Base-by-base conservation (phyloP, 2,113 vertebrate genomes). In the Hyla sarda region DNA sequence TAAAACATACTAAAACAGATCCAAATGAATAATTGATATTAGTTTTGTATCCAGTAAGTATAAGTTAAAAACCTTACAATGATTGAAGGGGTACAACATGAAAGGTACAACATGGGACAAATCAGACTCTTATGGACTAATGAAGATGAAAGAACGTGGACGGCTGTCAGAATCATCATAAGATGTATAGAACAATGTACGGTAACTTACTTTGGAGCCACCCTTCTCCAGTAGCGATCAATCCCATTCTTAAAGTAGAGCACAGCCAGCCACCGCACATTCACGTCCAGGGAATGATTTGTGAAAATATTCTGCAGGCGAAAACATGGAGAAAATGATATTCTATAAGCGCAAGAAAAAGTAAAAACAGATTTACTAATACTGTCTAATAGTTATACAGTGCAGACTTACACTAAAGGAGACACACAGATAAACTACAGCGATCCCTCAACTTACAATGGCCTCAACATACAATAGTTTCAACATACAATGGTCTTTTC, bases 221-320 rank as follows among this genome's bases (percentile, higher is more conserved):
- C 96, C 74, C 97, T 95, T 92, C 98, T 97, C 97, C 98, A 99
- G 89, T 99, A 99, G 89, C 97, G 96, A 93, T 99, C 98, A 72
- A 99, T 99, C 91, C 98, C 98, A 89, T 99, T 98, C 93, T 99
- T 99, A 85, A 99, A 99, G 92, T 99, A 99, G 9, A 99, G 92
- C 80, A 99, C 98, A 67, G 98, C 98, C 88, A 99, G 92, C 97
- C 98, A 99, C 80, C 98, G 95, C 69, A 99, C 97, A 84, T 99
- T 99, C 89, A 99, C 95, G 91, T 98, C 97, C 92, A 99, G 87
- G 88, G 93, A 91, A 89, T 99, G 98, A 90, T 99, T 99, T 83
- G 96, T 99, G 90, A 99, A 97, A 90, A 99, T 99, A 91, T 95
- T 97, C 98, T 99, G 89, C 85, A 87, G 88, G 30, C 3, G 50